Evolutionary conservation across 2,113 vertebrate genomes (phyloP).

Genomic region (Lasiurus cinereus): DNA sequence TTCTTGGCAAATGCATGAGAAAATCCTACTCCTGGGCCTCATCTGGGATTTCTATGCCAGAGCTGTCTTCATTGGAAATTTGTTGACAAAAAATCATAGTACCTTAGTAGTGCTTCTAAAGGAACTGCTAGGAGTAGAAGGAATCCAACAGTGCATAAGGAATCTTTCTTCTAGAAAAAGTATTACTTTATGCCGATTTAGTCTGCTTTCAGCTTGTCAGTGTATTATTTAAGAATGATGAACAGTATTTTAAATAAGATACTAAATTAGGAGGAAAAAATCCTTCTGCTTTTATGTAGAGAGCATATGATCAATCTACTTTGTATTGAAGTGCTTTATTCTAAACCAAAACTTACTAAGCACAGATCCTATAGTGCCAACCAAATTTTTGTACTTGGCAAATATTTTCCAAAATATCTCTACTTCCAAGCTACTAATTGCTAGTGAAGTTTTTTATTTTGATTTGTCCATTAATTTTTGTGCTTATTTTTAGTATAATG

Average conservation of each 20-base stretch:
- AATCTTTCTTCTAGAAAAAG: neutral
- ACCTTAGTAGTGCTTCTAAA: neutral
- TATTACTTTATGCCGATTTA: neutral
- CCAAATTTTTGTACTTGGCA: constrained; percentile 28
- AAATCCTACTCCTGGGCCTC: neutral
- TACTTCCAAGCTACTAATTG: constrained; percentile 28
- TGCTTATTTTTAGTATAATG: constrained; percentile 31
- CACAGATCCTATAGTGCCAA: neutral
- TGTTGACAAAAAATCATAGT: neutral
- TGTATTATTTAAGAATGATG: neutral
- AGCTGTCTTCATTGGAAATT: neutral
- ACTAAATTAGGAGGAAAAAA: neutral
- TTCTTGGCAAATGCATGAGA: neutral
- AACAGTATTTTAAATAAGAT: constrained; percentile 37
- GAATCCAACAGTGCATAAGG: neutral
- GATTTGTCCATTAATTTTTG: neutral
- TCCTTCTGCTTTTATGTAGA: neutral
- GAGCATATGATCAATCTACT: neutral
- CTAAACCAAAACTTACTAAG: neutral
- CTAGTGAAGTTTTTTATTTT: constrained; percentile 43
- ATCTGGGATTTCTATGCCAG: neutral
- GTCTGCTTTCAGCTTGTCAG: neutral
- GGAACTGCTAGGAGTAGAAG: neutral
- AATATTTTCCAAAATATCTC: constrained; percentile 48
- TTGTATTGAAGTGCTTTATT: neutral